Percentiles rank a stretch among this genome's conserved stretches.
These are phyloP conservation scores for Kryptolebias ocellatus DNA, from an alignment of 2,797 vertebrate species.

Conservation along the genomic window DNA sequence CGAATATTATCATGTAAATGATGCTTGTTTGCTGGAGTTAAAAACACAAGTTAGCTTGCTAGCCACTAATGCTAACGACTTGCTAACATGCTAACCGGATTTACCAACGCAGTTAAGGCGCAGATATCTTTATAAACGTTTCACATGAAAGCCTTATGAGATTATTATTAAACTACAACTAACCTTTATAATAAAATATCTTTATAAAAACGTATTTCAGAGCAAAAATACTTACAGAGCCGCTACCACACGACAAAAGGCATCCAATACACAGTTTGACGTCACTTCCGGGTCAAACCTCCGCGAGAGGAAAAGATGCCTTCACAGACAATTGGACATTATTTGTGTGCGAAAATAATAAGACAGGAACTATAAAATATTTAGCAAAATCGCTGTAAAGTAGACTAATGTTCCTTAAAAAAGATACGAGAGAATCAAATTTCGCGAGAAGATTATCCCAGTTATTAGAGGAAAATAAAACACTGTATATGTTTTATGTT, in stretches of 20 bases:
- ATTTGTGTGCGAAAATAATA: too few relatives aligned
- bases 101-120: not conserved
- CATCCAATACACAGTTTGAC: not conserved
- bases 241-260: slow-evolving; percentile 45
- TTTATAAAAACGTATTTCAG: not conserved
- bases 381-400: too few relatives aligned
- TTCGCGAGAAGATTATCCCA: not conserved
- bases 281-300: slow-evolving; percentile 50
- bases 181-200: fast-evolving
- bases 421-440: too few relatives aligned
- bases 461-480: not conserved
- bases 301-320: not conserved
- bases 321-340: slow-evolving; percentile 3
- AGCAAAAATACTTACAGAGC: slow-evolving; percentile 47
- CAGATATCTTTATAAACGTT: fast-evolving
- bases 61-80: slow-evolving; percentile 24
- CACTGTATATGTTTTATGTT: too few relatives aligned
- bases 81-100: slow-evolving; percentile 37
- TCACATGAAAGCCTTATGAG: fast-evolving
- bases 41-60: slow-evolving; percentile 26
- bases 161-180: fast-evolving
- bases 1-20: not conserved
- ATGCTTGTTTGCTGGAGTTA: not conserved
- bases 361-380: too few relatives aligned
- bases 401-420: too few relatives aligned